Conservation (phyloP, 1,140 invertebrate species). For the Caenorhabditis elegans region DNA sequence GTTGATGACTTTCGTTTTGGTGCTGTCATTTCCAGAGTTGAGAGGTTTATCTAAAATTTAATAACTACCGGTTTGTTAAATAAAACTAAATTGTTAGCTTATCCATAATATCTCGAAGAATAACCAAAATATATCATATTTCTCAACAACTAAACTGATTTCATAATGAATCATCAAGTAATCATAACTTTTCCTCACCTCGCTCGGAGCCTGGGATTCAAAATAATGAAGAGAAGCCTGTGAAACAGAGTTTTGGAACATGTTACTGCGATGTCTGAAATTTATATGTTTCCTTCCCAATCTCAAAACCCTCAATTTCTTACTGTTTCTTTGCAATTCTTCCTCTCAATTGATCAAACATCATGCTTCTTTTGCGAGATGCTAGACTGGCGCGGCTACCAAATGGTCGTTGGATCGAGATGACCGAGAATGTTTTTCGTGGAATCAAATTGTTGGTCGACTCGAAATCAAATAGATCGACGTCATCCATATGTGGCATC, state of each 20-base stretch:
- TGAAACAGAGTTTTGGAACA: constrained; percentile 6
- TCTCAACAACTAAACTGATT: not conserved
- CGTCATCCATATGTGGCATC: constrained; percentile 37
- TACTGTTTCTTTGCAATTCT: not conserved
- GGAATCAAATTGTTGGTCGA: constrained; percentile 15
- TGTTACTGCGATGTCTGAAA: not conserved
- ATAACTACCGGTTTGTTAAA: too few species aligned
- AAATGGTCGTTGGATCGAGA: not conserved
- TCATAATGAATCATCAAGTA: not conserved
- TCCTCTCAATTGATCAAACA: not conserved
- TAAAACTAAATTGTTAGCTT: too few species aligned
- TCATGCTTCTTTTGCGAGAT: constrained; percentile 5
- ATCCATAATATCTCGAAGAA: too few species aligned
- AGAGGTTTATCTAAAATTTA: not conserved
- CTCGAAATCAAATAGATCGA: constrained; percentile 2
- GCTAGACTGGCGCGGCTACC: constrained; percentile 9
- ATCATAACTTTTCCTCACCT: not conserved
- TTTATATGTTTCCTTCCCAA: not conserved
- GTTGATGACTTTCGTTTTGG: not conserved
- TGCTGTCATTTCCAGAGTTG: not conserved
- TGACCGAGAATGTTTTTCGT: constrained; percentile 11
- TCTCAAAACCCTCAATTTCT: too few species aligned
- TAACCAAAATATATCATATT: too few species aligned
- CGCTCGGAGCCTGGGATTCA: constrained; percentile 14
- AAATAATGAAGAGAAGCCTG: constrained; percentile 6